Evolutionary conservation across 53 echinoderm and acorn worm species (phyloP), one percentile per base, ranked within the genome.

Genomic region (Zoroaster sp.): DNA sequence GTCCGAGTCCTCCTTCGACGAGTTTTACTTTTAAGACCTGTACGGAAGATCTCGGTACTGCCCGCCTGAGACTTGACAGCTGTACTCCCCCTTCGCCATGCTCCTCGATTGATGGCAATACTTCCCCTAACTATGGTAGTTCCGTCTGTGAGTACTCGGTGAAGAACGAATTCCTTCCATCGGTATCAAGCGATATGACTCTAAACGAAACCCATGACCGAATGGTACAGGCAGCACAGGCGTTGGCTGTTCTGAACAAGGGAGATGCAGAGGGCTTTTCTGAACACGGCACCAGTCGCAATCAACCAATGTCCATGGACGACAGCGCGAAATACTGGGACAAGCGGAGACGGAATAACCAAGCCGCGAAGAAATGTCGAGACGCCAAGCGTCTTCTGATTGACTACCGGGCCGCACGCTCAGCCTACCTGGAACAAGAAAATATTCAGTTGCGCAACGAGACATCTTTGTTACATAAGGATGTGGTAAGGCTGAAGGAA

Each of bases 281-380:
- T 25, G 10, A 37, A 46, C 71, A 36, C 13, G 36, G 11, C 31
- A 14, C 17, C 42, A 5, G 42, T 18, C 63, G 82, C 4, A 80
- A 55, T 63, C 59, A 73, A 2, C 88, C 80, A 37, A 66, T 65
- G 39, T 63, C 34, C 37, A 90, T 87, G 90, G 73, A 33, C 2
- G 81, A 73, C 1, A 40, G 34, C 6, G 92, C 89, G 52, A 92
- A 89, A 71, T 94, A 94, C 75, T 89, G 94, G 87, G 94, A 94
- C 69, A 94, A 94, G 81, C 92, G 94, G 28, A 59, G 89, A 10
- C 92, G 94, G 28, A 94, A 94, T 71, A 94, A 94, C 89, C 66
- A 89, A 43, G 94, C 94, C 12, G 94, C 94, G 33, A 92, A 92
- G 81, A 94, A 94, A 44, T 94, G 94, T 35, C 94, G 94, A 11